Conservation (phyloP, 2,888 invertebrate genomes). For the Eumerus sabulonum region DNA sequence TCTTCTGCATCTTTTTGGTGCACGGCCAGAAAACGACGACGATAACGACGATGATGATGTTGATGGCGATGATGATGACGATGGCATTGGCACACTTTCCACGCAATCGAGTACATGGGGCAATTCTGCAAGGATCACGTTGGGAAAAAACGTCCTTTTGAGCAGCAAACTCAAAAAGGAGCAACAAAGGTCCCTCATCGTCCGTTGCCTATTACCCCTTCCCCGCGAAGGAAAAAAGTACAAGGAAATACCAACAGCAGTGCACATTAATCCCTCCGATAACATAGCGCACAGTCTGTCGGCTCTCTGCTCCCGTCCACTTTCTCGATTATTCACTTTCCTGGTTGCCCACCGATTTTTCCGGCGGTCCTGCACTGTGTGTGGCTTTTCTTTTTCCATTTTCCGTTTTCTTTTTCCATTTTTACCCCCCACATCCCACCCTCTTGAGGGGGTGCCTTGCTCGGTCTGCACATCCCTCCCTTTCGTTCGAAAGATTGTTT, state of each 20-base stretch:
- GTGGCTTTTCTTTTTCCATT: conserved; percentile 7
- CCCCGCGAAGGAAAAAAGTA: too few relatives aligned
- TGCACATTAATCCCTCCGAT: conserved; percentile 56
- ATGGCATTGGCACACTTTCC: conserved; percentile 69
- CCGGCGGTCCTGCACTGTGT: conserved; percentile 47
- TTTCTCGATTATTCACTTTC: conserved; percentile 69
- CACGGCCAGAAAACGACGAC: conserved; percentile 28
- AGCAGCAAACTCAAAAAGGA: conserved; percentile 43
- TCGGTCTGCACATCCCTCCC: not conserved
- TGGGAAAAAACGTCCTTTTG: conserved; percentile 59
- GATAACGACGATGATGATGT: conserved; percentile 63
- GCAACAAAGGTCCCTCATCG: too few relatives aligned
- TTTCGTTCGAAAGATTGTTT: conserved; percentile 37
- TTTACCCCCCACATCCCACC: too few relatives aligned
- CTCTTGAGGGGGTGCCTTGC: not conserved
- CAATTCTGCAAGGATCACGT: conserved; percentile 62
- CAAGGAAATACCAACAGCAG: too few relatives aligned
- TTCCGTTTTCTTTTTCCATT: too few relatives aligned
- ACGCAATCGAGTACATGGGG: conserved; percentile 66
- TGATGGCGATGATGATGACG: conserved; percentile 45
- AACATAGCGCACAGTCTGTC: conserved; percentile 45
- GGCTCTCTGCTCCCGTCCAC: conserved; percentile 53
- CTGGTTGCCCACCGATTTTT: conserved; percentile 65
- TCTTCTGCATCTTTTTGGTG: conserved; percentile 64
- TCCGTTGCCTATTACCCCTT: too few relatives aligned